phyloP scores from a whole-genome alignment of 2,888 invertebrate genomes.

The Tetrapedia diversipes region DNA sequence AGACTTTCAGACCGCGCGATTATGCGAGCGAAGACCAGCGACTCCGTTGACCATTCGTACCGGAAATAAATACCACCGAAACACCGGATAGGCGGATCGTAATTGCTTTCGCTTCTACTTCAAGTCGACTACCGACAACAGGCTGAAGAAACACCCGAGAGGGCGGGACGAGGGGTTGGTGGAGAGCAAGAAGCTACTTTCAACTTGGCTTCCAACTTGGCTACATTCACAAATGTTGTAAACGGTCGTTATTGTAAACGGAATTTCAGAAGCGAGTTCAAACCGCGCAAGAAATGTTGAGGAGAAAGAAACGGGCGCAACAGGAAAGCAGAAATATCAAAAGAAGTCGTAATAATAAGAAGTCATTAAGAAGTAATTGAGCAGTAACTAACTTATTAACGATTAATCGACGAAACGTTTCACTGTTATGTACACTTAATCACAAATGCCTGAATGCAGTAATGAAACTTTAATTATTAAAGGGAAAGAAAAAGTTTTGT shows the following conservation, averaged over 20 bases:
- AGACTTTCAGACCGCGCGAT: constrained; percentile 31
- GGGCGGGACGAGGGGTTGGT: constrained; percentile 23
- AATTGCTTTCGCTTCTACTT: constrained; percentile 8
- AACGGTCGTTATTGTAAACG: constrained; percentile 53
- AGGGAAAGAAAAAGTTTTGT: too few species aligned
- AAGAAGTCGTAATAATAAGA: too few species aligned
- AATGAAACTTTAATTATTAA: too few species aligned
- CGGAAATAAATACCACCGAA: constrained; percentile 38
- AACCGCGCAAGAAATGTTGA: neutral
- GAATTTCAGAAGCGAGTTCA: constrained; percentile 32
- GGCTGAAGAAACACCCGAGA: constrained; percentile 11
- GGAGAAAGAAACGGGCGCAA: neutral
- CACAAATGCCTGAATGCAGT: too few species aligned
- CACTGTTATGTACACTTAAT: too few species aligned
- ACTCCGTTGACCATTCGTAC: neutral
- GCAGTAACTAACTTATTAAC: too few species aligned
- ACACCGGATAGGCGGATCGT: neutral
- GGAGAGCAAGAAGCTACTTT: constrained; percentile 30
- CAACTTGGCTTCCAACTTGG: constrained; percentile 38
- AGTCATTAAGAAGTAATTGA: too few species aligned
- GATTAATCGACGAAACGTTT: too few species aligned
- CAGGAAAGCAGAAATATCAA: too few species aligned
- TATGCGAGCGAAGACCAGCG: constrained; percentile 9
- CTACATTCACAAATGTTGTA: constrained; percentile 47
- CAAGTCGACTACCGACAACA: neutral